Conservation (phyloP, 2,113 vertebrate species). For the Tichodroma muraria region DNA sequence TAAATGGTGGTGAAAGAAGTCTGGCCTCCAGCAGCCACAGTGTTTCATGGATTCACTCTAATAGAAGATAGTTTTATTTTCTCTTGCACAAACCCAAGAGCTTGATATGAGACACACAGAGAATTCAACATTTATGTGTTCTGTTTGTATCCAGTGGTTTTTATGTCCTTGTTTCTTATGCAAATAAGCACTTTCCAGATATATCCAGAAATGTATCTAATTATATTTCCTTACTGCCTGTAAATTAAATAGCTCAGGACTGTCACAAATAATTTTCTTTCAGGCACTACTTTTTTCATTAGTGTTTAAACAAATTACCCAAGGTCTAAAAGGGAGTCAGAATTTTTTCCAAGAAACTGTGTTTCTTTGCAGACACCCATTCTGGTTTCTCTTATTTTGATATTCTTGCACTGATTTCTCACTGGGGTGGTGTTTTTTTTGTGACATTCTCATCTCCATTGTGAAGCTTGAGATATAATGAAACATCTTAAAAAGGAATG, state of each 20-base stretch:
- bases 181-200: not conserved
- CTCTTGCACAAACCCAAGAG: not conserved
- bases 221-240: not conserved
- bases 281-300: not conserved
- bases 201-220: not conserved
- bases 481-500: not conserved
- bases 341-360: not conserved
- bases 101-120: not conserved
- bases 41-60: not conserved
- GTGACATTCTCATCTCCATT: not conserved
- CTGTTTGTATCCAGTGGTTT: not conserved
- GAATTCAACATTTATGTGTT: not conserved
- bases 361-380: not conserved
- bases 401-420: not conserved
- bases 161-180: not conserved
- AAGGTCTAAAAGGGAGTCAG: not conserved
- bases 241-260: not conserved
- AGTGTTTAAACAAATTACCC: constrained; percentile 1
- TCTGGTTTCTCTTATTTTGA: constrained; percentile 5
- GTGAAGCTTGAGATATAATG: not conserved
- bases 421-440: not conserved
- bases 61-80: not conserved
- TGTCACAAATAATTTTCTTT: not conserved
- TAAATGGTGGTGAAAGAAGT: not conserved
- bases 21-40: not conserved